phyloP scores from a whole-genome alignment of 2,113 vertebrate genomes.

The Chionis minor region DNA sequence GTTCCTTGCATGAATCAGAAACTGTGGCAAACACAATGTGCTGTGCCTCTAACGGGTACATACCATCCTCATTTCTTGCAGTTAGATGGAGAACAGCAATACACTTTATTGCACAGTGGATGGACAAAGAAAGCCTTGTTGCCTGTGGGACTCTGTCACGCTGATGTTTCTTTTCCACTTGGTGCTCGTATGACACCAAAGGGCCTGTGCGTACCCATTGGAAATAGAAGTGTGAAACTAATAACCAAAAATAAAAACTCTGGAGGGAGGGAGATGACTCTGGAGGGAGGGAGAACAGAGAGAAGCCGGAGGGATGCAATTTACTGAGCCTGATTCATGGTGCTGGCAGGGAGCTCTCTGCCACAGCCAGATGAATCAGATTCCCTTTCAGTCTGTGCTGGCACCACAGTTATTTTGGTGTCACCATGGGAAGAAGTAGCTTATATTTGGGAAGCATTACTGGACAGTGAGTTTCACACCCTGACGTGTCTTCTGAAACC shows the following conservation, averaged over 20 bases:
- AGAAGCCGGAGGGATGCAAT: not conserved
- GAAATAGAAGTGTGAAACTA: slow-evolving; percentile 40
- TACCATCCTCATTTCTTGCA: slow-evolving; percentile 12
- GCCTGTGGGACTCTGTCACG: not conserved
- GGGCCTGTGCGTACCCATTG: fast-evolving
- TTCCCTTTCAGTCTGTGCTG: slow-evolving; percentile 16
- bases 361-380: slow-evolving; percentile 36
- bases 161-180: slow-evolving; percentile 29
- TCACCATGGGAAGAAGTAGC: not conserved
- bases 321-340: not conserved
- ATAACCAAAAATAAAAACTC: slow-evolving; percentile 45
- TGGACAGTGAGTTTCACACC: not conserved
- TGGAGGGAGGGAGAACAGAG: not conserved
- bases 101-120: not conserved
- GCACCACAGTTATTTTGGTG: slow-evolving; percentile 33
- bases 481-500: not conserved
- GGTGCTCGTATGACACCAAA: not conserved
- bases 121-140: slow-evolving; percentile 46
- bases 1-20: slow-evolving; percentile 12
- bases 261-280: not conserved
- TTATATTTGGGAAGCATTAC: not conserved
- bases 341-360: not conserved
- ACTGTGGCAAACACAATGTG: slow-evolving; percentile 18
- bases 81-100: slow-evolving; percentile 30
- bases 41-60: not conserved